phyloP scores from a whole-genome alignment of 2,888 invertebrate species.

The Acanthococcus lagerstroemiae region DNA sequence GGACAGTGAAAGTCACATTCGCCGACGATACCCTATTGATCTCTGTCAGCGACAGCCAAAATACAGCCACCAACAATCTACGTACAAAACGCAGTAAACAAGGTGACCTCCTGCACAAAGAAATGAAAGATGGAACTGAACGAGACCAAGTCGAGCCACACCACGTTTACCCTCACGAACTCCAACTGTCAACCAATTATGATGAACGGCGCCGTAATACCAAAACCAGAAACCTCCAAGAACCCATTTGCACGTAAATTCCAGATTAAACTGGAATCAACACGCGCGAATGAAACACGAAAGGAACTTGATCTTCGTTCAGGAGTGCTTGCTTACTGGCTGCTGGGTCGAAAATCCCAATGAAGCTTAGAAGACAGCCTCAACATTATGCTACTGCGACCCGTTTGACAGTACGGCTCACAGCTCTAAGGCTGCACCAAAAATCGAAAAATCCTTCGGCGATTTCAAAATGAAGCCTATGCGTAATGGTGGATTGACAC shows the following conservation, averaged over 20 bases:
- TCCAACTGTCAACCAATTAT: neutral
- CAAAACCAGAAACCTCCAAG: neutral
- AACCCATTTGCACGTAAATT: neutral
- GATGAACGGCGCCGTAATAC: neutral
- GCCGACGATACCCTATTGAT: neutral
- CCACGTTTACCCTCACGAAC: constrained; percentile 3
- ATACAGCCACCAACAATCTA: neutral
- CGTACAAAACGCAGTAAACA: neutral
- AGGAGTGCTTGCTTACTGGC: neutral
- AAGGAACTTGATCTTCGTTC: neutral
- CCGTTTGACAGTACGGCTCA: neutral
- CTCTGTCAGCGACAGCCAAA: neutral
- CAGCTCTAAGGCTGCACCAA: neutral
- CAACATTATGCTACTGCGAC: neutral
- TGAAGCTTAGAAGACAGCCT: neutral
- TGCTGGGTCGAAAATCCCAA: neutral
- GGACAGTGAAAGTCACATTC: neutral
- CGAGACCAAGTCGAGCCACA: neutral
- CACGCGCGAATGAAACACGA: neutral
- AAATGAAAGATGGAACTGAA: constrained; percentile 1
- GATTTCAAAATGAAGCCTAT: neutral
- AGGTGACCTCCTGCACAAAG: neutral
- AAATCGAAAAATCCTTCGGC: neutral
- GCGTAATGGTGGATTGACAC: too few relatives aligned
- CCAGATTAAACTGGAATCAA: neutral